Conservation (phyloP, 2,888 invertebrate genomes). For the Ommatoiulus sabulosus region DNA sequence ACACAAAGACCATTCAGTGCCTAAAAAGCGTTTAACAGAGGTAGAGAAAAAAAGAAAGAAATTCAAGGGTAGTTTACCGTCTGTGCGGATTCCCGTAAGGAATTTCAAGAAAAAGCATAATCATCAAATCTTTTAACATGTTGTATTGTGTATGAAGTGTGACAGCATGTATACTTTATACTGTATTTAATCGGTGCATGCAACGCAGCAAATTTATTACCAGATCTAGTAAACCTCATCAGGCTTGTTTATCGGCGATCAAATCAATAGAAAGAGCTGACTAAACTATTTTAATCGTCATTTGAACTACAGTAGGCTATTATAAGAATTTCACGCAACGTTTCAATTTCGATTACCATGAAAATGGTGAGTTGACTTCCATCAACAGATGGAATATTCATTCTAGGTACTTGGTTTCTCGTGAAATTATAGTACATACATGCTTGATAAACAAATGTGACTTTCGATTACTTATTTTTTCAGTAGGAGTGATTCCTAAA, state of each 20-base stretch:
- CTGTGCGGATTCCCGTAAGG: too few species aligned
- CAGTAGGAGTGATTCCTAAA: too few species aligned
- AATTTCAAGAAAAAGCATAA: neutral
- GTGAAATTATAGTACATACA: neutral
- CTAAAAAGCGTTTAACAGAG: neutral
- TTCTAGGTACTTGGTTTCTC: neutral
- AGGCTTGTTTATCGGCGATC: neutral
- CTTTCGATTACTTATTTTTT: too few species aligned
- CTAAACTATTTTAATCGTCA: too few species aligned
- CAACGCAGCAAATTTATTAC: neutral
- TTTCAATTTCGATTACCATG: too few species aligned
- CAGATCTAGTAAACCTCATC: neutral
- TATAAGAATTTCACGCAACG: too few species aligned
- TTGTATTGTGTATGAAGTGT: neutral
- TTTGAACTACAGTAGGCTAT: too few species aligned
- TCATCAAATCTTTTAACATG: neutral
- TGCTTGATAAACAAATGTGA: neutral
- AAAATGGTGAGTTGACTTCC: too few species aligned
- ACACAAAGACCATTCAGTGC: conserved; percentile 30
- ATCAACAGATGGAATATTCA: too few species aligned
- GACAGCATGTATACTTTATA: neutral
- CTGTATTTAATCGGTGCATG: neutral
- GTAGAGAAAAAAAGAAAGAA: neutral
- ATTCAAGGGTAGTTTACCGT: neutral
- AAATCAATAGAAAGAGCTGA: neutral